phyloP scores from a whole-genome alignment of 37 sponge, comb jelly and placozoan species.

The Corticium candelabrum region DNA sequence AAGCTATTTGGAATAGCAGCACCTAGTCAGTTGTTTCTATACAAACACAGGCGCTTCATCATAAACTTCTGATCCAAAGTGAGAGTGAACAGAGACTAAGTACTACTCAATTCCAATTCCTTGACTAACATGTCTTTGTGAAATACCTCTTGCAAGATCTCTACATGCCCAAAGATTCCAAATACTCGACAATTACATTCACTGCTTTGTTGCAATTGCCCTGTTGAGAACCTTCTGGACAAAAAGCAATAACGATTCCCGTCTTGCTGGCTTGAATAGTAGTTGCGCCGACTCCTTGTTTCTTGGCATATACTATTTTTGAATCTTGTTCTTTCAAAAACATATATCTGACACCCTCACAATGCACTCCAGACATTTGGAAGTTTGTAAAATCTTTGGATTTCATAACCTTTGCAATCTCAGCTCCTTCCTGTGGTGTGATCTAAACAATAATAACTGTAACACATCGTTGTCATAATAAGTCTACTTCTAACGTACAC shows the following conservation, averaged over 20 bases:
- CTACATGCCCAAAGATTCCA: constrained; percentile 37
- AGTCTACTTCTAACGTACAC: too few species aligned
- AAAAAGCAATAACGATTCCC: constrained; percentile 34
- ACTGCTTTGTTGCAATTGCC: constrained; percentile 40
- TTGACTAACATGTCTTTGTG: too few species aligned
- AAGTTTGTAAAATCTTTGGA: constrained; percentile 24
- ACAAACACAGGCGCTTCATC: too few species aligned
- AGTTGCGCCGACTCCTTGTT: constrained; percentile 15
- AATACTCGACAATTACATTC: constrained; percentile 17
- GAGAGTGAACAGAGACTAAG: too few species aligned
- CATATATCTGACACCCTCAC: constrained; percentile 17
- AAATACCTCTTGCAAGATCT: too few species aligned
- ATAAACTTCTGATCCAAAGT: too few species aligned
- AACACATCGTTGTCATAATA: too few species aligned
- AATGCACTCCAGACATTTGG: constrained; percentile 14
- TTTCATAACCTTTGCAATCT: constrained; percentile 23
- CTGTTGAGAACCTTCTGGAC: constrained; percentile 38
- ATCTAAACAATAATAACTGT: too few species aligned
- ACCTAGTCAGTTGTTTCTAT: too few species aligned
- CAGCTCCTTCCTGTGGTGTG: constrained; percentile 10
- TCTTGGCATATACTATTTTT: constrained; percentile 28
- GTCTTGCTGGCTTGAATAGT: constrained; percentile 36
- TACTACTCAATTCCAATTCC: too few species aligned
- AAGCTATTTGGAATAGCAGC: too few species aligned
- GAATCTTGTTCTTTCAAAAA: constrained; percentile 37